Percentiles rank a stretch among this genome's conserved stretches.
Conservation (phyloP, 2,113 vertebrate species). For the Scomber scombrus region DNA sequence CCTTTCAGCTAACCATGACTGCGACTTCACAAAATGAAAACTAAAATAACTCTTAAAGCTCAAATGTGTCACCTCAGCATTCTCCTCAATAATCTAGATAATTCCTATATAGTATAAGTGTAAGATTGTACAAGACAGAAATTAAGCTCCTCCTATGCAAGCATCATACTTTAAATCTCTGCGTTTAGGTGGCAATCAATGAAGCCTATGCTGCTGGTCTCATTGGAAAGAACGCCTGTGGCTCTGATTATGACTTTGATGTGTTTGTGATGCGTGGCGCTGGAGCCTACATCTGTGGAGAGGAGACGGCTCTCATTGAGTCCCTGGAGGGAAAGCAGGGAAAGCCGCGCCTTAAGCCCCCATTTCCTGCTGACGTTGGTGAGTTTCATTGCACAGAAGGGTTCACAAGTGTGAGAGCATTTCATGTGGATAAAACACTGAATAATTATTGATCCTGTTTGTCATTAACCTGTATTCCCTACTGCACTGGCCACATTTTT, state of each 20-base stretch:
- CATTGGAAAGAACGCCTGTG: conserved; percentile 91
- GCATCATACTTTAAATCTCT: too few species aligned
- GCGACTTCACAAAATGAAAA: too few species aligned
- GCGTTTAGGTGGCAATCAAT: conserved; percentile 88
- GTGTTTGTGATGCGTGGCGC: conserved; percentile 95
- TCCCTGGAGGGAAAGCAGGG: conserved; percentile 99
- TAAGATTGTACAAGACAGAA: too few species aligned
- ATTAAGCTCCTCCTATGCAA: too few species aligned
- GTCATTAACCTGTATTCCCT: background rate
- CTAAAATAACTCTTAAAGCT: too few species aligned
- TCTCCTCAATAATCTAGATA: too few species aligned
- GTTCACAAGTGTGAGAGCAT: too few species aligned
- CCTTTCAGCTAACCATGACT: too few species aligned
- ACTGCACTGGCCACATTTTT: background rate
- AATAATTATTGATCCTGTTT: background rate
- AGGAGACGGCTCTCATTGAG: conserved; percentile 97
- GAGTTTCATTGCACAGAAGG: conserved; percentile 9
- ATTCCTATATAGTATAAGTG: too few species aligned
- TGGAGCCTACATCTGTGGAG: conserved; percentile 97
- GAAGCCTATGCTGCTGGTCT: conserved; percentile 96
- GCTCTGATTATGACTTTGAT: conserved; percentile 93
- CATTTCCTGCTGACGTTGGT: conserved; percentile 95
- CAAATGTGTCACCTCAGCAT: too few species aligned
- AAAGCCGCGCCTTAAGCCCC: conserved; percentile 96
- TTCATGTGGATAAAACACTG: background rate